Evolutionary conservation across 2,888 invertebrate species (phyloP).

Genomic region (Orthonychiurus folsomi): DNA sequence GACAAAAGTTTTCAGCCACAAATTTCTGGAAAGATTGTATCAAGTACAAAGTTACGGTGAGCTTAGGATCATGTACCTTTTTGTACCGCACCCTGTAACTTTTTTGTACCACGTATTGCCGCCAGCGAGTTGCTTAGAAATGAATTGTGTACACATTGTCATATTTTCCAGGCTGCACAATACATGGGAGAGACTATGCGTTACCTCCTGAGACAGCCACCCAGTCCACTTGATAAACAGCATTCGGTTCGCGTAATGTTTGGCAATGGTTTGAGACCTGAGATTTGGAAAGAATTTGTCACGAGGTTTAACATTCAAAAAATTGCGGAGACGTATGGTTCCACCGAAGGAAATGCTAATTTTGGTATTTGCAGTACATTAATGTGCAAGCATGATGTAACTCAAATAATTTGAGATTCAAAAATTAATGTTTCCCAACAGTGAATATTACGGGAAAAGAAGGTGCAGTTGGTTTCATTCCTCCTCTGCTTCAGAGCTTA

Average conservation of each 20-base stretch:
- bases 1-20: slow-evolving; percentile 31
- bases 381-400: not conserved
- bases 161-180: slow-evolving; percentile 58
- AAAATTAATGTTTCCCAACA: slow-evolving; percentile 45
- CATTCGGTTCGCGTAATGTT: slow-evolving; percentile 72
- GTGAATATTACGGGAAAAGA: slow-evolving; percentile 85
- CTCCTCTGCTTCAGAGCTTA: slow-evolving; percentile 72
- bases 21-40: slow-evolving; percentile 35
- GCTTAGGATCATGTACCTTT: slow-evolving; percentile 49
- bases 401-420: not conserved
- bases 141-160: slow-evolving; percentile 31
- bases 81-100: no score
- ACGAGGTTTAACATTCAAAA: slow-evolving; percentile 71
- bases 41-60: slow-evolving; percentile 47
- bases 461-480: slow-evolving; percentile 91
- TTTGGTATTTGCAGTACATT: slow-evolving; percentile 10
- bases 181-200: slow-evolving; percentile 82
- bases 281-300: slow-evolving; percentile 86
- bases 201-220: slow-evolving; percentile 67
- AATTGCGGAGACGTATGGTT: slow-evolving; percentile 91
- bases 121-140: no score
- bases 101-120: no score
- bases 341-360: slow-evolving; percentile 78
- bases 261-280: slow-evolving; percentile 87
- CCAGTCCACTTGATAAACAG: slow-evolving; percentile 58